These are phyloP conservation scores for Rhagoletis pomonella DNA, from an alignment of 1,140 invertebrate genomes.

Conservation along the genomic window DNA sequence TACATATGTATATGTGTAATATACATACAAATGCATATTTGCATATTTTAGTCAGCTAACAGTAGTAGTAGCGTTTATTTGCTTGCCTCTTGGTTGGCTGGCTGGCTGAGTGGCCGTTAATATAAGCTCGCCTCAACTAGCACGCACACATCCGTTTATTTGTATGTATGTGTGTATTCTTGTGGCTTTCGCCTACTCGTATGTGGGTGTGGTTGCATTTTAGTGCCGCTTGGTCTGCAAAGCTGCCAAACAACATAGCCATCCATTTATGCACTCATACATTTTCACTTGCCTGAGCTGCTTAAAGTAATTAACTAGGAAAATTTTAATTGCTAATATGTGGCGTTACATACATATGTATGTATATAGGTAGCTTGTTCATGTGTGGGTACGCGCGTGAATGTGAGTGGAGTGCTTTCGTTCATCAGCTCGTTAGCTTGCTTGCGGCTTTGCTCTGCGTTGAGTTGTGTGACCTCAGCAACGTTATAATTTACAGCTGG, in stretches of 20 bases:
- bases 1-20: too few species aligned
- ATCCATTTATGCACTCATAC: slow-evolving; percentile 51
- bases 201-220: background rate
- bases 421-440: slow-evolving; percentile 22
- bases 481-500: background rate
- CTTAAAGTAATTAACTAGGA: slow-evolving; percentile 74
- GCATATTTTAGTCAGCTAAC: slow-evolving; percentile 19
- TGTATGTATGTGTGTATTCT: background rate
- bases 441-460: slow-evolving; percentile 18
- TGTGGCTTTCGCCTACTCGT: background rate
- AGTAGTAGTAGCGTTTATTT: background rate
- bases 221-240: slow-evolving; percentile 21
- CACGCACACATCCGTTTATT: background rate
- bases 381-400: background rate
- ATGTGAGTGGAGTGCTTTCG: background rate
- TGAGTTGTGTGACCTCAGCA: slow-evolving; percentile 20
- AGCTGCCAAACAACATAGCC: slow-evolving; percentile 10
- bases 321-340: slow-evolving; percentile 74
- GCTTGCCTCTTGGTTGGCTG: slow-evolving; percentile 17
- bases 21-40: background rate
- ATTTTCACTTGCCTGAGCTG: slow-evolving; percentile 55
- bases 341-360: background rate
- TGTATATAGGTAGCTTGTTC: background rate
- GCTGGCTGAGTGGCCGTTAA: slow-evolving; percentile 15
- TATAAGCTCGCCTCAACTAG: background rate